Conservation (phyloP, 2,888 invertebrate genomes). For the Ellobium chinense region DNA sequence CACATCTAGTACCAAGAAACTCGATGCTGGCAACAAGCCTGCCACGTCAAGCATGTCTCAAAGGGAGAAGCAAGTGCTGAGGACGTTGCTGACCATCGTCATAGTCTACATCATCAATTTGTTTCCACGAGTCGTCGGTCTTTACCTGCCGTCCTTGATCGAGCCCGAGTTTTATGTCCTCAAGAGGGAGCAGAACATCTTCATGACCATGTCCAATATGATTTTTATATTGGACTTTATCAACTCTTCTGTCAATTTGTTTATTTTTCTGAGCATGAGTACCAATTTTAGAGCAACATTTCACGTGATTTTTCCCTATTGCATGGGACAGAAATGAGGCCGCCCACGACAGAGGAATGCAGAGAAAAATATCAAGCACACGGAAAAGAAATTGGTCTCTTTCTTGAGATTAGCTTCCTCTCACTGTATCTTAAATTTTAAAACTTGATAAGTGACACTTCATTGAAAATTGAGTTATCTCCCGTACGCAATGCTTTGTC, state of each 20-base stretch:
- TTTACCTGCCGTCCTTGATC: neutral
- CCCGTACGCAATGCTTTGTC: too few relatives aligned
- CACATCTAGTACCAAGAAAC: too few relatives aligned
- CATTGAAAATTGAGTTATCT: too few relatives aligned
- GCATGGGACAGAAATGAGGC: too few relatives aligned
- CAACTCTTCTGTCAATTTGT: constrained; percentile 1
- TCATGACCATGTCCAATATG: neutral
- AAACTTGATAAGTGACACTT: too few relatives aligned
- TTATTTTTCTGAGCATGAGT: neutral
- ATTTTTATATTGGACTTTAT: constrained; percentile 5
- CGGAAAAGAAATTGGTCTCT: too few relatives aligned
- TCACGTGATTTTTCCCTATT: too few relatives aligned
- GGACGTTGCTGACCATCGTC: constrained; percentile 3
- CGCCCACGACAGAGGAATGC: too few relatives aligned
- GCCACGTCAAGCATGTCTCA: neutral
- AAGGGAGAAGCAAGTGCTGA: neutral
- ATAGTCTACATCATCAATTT: neutral
- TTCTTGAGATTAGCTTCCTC: too few relatives aligned
- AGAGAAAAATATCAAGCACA: too few relatives aligned
- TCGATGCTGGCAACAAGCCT: neutral
- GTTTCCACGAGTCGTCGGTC: neutral
- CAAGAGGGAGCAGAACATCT: neutral
- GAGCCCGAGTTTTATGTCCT: constrained; percentile 4
- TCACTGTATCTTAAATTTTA: too few relatives aligned
- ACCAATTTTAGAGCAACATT: constrained; percentile 11